These are phyloP conservation scores for Ornithoptera priamus DNA, from an alignment of 2,888 invertebrate species.

Conservation along the genomic window DNA sequence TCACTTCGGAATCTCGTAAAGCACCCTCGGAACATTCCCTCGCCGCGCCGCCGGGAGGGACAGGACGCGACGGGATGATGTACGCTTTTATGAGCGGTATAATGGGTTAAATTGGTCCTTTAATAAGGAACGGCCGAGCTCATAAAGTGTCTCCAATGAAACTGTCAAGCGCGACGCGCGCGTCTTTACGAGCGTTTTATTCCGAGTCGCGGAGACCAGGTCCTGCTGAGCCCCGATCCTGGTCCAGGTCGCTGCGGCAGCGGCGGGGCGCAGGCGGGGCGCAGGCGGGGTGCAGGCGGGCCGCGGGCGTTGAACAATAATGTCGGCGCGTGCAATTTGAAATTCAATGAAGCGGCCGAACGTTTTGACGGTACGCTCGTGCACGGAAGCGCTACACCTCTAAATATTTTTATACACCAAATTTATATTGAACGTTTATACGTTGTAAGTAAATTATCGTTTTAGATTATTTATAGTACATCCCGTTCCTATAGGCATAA, in stretches of 20 bases:
- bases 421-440: too few species aligned
- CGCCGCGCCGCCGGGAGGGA: conserved; percentile 45
- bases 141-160: conserved; percentile 67
- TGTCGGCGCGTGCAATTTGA: conserved; percentile 26
- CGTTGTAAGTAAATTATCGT: too few species aligned
- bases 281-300: not conserved
- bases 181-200: conserved; percentile 49
- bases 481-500: too few species aligned
- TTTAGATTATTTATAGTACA: too few species aligned
- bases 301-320: conserved; percentile 21
- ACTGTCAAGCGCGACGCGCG: conserved; percentile 55
- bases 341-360: conserved; percentile 29
- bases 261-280: too few species aligned
- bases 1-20: conserved; percentile 70
- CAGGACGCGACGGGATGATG: conserved; percentile 71
- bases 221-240: conserved; percentile 35
- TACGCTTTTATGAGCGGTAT: conserved; percentile 74
- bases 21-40: conserved; percentile 59
- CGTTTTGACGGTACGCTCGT: conserved; percentile 13
- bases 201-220: conserved; percentile 42
- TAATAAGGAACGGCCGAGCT: conserved; percentile 66
- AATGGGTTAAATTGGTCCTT: conserved; percentile 78
- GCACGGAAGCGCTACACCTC: conserved; percentile 3
- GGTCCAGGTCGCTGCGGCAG: conserved; percentile 29
- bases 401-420: not conserved